Percentiles rank a stretch among this genome's conserved stretches.
Conservation (phyloP, 2,797 vertebrate genomes). For the Helostoma temminkii region DNA sequence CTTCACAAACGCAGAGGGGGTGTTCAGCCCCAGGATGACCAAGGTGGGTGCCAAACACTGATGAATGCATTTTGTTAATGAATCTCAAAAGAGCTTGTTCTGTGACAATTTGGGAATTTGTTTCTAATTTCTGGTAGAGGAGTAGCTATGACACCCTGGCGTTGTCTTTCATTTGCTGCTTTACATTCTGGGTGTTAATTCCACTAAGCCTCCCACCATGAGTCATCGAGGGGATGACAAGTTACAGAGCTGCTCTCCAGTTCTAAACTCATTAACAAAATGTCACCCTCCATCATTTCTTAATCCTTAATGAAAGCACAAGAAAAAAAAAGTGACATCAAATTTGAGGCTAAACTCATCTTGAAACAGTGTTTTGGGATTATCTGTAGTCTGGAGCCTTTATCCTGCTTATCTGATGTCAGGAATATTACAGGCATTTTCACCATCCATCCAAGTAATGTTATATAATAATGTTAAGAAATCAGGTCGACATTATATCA, state of each 20-base stretch:
- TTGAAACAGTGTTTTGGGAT: slow-evolving; percentile 1
- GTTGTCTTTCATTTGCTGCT: neutral
- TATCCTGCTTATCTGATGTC: neutral
- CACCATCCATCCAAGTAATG: neutral
- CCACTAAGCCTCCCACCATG: slow-evolving; percentile 7
- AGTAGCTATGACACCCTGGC: slow-evolving; percentile 8
- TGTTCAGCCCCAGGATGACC: slow-evolving; percentile 78
- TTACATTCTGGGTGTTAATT: slow-evolving; percentile 5
- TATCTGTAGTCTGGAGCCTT: slow-evolving; percentile 5
- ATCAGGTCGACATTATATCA: neutral
- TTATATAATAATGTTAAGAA: neutral
- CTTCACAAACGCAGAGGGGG: slow-evolving; percentile 67
- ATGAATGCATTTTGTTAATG: neutral
- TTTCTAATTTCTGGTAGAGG: neutral
- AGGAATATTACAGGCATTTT: neutral
- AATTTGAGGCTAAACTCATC: neutral
- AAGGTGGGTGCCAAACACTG: slow-evolving; percentile 69
- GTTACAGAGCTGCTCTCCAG: slow-evolving; percentile 10
- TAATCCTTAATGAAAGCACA: slow-evolving; percentile 36
- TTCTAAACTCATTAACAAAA: slow-evolving; percentile 44
- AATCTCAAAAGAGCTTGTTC: neutral
- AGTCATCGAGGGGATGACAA: slow-evolving; percentile 11
- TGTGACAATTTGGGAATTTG: neutral
- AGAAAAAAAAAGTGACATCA: slow-evolving; percentile 1
- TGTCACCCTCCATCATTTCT: slow-evolving; percentile 35